These are phyloP conservation scores for Sitta europaea DNA, from an alignment of 2,113 vertebrate genomes.

Conservation along the genomic window DNA sequence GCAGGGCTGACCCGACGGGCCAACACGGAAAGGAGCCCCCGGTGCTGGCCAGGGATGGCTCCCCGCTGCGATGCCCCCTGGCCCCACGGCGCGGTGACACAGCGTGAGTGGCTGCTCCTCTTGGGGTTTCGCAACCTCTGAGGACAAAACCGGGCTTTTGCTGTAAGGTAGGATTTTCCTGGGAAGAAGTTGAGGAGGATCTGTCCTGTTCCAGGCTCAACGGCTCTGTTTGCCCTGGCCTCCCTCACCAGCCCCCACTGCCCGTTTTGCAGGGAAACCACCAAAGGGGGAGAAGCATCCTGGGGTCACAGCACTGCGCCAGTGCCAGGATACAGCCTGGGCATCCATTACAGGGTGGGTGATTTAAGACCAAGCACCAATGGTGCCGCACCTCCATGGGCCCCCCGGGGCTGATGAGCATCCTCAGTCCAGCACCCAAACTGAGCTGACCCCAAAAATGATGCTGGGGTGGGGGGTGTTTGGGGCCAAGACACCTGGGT, in stretches of 20 bases:
- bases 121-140: background rate
- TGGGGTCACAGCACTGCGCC: accelerated
- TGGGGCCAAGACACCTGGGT: background rate
- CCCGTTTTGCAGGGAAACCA: accelerated
- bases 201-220: accelerated
- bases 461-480: accelerated
- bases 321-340: background rate
- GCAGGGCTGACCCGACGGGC: background rate
- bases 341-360: accelerated
- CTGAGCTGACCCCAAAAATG: background rate
- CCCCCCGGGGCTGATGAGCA: background rate
- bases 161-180: background rate
- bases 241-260: background rate
- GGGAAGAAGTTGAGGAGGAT: accelerated
- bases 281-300: background rate
- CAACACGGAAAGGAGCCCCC: background rate
- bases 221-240: background rate
- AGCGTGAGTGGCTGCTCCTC: background rate
- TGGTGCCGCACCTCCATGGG: accelerated
- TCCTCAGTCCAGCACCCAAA: background rate
- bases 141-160: background rate
- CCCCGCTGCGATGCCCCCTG: accelerated
- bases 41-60: accelerated
- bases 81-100: accelerated
- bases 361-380: background rate